phyloP scores from a whole-genome alignment of 2,888 invertebrate species.

The Papilio elwesi region DNA sequence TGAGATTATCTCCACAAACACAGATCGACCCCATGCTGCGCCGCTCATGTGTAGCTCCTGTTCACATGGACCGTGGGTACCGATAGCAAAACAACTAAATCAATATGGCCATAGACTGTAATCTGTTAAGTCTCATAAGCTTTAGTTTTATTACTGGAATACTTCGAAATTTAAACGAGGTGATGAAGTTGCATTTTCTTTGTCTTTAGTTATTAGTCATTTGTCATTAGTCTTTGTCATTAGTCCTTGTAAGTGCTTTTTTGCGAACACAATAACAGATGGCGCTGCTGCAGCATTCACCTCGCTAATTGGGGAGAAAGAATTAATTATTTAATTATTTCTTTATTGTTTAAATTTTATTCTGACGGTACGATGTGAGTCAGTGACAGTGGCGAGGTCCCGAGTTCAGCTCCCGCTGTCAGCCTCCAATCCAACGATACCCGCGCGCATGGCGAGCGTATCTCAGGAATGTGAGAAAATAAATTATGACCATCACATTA shows the following conservation, averaged over 20 bases:
- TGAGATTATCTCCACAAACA: conserved; percentile 76
- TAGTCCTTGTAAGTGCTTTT: too few species aligned
- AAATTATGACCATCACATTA: conserved; percentile 44
- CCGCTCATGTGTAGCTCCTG: conserved; percentile 61
- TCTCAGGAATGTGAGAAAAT: conserved; percentile 48
- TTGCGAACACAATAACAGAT: too few species aligned
- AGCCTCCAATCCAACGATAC: conserved; percentile 47
- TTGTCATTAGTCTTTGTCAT: too few species aligned
- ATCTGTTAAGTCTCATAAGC: too few species aligned
- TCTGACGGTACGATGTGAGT: conserved; percentile 50
- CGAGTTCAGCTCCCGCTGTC: conserved; percentile 56
- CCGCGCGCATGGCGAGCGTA: conserved; percentile 39
- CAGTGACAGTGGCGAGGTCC: conserved; percentile 58
- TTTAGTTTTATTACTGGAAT: too few species aligned
- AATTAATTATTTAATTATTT: conserved; percentile 4
- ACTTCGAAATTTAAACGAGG: too few species aligned
- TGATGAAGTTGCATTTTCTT: too few species aligned
- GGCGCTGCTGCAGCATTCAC: too few species aligned
- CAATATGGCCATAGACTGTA: conserved; percentile 1
- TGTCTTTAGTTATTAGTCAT: too few species aligned
- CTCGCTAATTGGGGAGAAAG: too few species aligned
- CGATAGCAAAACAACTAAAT: conserved; percentile 50
- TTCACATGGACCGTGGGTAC: conserved; percentile 56
- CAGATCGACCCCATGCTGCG: conserved; percentile 77
- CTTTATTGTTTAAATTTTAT: neutral